Conservation (phyloP, 2,797 vertebrate species). For the Amphiprion clarkii region DNA sequence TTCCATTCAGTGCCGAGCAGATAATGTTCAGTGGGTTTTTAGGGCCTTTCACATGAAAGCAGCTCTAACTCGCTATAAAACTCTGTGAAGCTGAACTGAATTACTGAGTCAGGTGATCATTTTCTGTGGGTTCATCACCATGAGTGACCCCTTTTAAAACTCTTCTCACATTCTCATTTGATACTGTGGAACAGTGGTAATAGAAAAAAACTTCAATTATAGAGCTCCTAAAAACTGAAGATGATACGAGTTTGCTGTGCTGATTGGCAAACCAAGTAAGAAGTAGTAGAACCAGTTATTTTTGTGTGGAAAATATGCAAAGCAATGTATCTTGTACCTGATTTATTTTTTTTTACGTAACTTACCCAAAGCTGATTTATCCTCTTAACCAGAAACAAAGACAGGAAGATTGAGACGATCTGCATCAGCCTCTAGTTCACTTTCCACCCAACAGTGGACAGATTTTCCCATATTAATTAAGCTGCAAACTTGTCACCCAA, state of each 20-base stretch:
- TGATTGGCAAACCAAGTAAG: too few relatives aligned
- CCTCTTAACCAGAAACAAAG: background rate
- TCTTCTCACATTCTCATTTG: background rate
- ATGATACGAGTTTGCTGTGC: too few relatives aligned
- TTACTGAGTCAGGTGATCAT: background rate
- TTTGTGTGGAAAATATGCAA: too few relatives aligned
- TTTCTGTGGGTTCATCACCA: background rate
- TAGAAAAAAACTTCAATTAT: too few relatives aligned
- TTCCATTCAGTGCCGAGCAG: too few relatives aligned
- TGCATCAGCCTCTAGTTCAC: constrained; percentile 1
- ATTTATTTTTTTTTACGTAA: background rate
- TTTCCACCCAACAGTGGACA: constrained; percentile 11
- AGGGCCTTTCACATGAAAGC: background rate
- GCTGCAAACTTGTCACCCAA: constrained; percentile 29
- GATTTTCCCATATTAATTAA: constrained; percentile 39
- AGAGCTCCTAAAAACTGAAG: too few relatives aligned
- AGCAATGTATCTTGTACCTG: background rate
- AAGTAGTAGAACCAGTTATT: too few relatives aligned
- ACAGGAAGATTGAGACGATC: background rate
- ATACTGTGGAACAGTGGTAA: background rate
- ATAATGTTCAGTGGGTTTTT: background rate
- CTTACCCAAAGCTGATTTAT: background rate
- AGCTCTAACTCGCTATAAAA: background rate
- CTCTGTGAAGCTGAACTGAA: background rate
- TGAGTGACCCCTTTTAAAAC: background rate